Percentiles rank a stretch among this genome's conserved stretches.
Conservation (phyloP, 2,113 vertebrate species). For the Pantherophis guttatus region DNA sequence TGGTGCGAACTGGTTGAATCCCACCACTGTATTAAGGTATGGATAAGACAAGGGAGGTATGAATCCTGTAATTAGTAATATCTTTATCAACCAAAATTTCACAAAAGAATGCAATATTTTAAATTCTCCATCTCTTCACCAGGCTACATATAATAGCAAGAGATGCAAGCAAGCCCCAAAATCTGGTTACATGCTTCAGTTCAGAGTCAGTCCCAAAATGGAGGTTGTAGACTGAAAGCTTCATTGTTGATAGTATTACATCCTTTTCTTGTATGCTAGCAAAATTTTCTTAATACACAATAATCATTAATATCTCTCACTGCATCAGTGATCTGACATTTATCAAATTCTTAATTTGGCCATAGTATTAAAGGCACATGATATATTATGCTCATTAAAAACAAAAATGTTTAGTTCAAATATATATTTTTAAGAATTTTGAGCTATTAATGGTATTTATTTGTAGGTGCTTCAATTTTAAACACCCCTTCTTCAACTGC, state of each 20-base stretch:
- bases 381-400: neutral
- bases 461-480: neutral
- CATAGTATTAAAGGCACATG: neutral
- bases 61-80: neutral
- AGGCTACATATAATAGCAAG: neutral
- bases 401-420: neutral
- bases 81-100: neutral
- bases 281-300: neutral
- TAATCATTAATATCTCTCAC: neutral
- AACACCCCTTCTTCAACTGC: neutral
- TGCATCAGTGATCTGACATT: neutral
- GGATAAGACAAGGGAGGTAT: neutral
- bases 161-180: neutral
- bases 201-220: neutral
- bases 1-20: too few relatives aligned
- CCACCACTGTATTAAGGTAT: neutral
- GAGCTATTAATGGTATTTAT: slow-evolving; percentile 1
- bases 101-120: neutral
- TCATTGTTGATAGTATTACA: neutral
- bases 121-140: neutral
- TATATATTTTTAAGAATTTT: neutral
- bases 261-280: neutral
- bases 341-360: neutral
- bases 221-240: neutral
- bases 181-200: neutral